Evolutionary conservation across 2,797 vertebrate species (phyloP).

Genomic region (Chelidonichthys spinosus): DNA sequence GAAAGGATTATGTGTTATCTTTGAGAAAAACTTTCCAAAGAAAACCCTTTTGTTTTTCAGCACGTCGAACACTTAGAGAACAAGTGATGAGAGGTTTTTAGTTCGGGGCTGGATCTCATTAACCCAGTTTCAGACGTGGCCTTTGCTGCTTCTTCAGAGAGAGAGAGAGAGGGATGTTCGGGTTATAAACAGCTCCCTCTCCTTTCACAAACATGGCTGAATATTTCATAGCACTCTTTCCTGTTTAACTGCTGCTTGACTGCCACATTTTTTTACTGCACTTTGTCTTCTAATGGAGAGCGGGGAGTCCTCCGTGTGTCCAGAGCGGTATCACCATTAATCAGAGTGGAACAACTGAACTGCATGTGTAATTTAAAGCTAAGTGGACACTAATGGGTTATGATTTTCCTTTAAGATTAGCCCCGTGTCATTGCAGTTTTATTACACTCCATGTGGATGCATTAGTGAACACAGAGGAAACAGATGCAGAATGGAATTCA

Average conservation of each 20-base stretch:
- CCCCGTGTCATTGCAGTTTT: slow-evolving; percentile 26
- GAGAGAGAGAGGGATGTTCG: slow-evolving; percentile 19
- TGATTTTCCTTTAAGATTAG: slow-evolving; percentile 3
- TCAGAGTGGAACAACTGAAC: slow-evolving; percentile 24
- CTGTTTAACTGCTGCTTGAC: slow-evolving; percentile 44
- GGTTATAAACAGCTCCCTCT: slow-evolving; percentile 51
- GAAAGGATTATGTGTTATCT: slow-evolving; percentile 1
- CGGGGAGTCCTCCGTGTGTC: slow-evolving; percentile 21
- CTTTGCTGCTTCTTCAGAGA: slow-evolving; percentile 40
- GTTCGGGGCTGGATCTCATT: slow-evolving; percentile 61
- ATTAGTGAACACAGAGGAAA: slow-evolving; percentile 7
- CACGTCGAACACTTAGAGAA: slow-evolving; percentile 31
- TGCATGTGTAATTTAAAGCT: slow-evolving; percentile 20
- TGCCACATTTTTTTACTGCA: slow-evolving; percentile 35
- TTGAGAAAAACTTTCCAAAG: slow-evolving; percentile 8
- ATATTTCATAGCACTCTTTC: slow-evolving; percentile 73
- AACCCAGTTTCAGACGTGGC: slow-evolving; percentile 69
- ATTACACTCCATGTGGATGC: neutral
- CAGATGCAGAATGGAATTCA: slow-evolving; percentile 31
- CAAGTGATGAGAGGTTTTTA: slow-evolving; percentile 45
- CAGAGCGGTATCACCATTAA: slow-evolving; percentile 10
- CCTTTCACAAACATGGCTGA: slow-evolving; percentile 61
- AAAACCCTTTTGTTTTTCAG: neutral
- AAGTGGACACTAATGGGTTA: slow-evolving; percentile 33
- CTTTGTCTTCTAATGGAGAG: slow-evolving; percentile 45